These are phyloP conservation scores for Drosophila prolongata DNA, from an alignment of 2,888 invertebrate genomes.

Conservation along the genomic window DNA sequence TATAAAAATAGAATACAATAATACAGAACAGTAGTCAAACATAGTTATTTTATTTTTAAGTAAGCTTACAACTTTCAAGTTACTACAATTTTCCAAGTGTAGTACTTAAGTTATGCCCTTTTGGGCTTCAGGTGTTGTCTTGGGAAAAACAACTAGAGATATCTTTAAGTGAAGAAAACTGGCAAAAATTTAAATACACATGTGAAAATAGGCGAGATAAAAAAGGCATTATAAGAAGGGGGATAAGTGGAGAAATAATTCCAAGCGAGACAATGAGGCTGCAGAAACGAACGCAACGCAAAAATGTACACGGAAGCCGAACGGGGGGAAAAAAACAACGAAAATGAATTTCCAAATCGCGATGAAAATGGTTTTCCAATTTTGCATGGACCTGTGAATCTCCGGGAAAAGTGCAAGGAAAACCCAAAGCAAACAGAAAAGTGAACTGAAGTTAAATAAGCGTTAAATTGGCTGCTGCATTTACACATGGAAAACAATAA, in stretches of 20 bases:
- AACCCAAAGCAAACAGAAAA: slow-evolving; percentile 11
- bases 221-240: slow-evolving; percentile 18
- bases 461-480: slow-evolving; percentile 57
- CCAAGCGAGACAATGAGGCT: slow-evolving; percentile 63
- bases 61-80: too few species aligned
- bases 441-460: slow-evolving; percentile 50
- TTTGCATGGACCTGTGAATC: slow-evolving; percentile 37
- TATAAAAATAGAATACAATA: too few species aligned
- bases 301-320: slow-evolving; percentile 35
- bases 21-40: too few species aligned
- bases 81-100: slow-evolving; percentile 3
- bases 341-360: slow-evolving; percentile 23
- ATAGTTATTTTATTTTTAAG: neutral
- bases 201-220: slow-evolving; percentile 17
- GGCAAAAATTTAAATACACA: slow-evolving; percentile 26
- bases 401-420: slow-evolving; percentile 50
- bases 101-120: slow-evolving; percentile 11
- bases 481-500: slow-evolving; percentile 33
- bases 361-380: slow-evolving; percentile 33
- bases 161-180: slow-evolving; percentile 9
- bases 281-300: slow-evolving; percentile 39
- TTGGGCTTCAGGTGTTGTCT: slow-evolving; percentile 13
- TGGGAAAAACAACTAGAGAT: slow-evolving; percentile 19
- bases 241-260: slow-evolving; percentile 33
- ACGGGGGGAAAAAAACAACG: slow-evolving; percentile 3